phyloP scores from a whole-genome alignment of 1,140 invertebrate species.

The Drosophila tsacasi region DNA sequence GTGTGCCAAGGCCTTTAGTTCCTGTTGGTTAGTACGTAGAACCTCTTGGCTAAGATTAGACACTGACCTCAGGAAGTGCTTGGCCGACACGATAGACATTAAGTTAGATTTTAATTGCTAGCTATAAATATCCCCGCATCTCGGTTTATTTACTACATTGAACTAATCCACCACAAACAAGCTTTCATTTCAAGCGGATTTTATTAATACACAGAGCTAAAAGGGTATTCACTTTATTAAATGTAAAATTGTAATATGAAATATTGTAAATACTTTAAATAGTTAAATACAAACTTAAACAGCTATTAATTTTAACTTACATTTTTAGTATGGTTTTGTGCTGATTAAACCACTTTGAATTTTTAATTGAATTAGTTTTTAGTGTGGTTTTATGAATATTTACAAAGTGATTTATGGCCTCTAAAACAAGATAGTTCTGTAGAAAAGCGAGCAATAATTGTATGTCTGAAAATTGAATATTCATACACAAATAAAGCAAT shows the following conservation, averaged over 20 bases:
- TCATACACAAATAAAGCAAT: neutral
- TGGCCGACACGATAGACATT: constrained; percentile 42
- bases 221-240: neutral
- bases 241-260: neutral
- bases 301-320: neutral
- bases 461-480: neutral
- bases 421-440: neutral
- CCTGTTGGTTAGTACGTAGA: constrained; percentile 6
- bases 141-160: constrained; percentile 12
- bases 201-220: constrained; percentile 12
- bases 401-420: neutral
- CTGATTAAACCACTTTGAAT: neutral
- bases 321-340: neutral
- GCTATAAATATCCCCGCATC: constrained; percentile 49
- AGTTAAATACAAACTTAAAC: neutral
- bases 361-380: neutral
- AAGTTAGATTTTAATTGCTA: constrained; percentile 44
- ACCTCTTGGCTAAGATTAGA: constrained; percentile 27
- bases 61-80: constrained; percentile 55
- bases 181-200: constrained; percentile 33
- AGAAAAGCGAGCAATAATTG: neutral
- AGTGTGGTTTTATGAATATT: neutral
- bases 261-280: neutral
- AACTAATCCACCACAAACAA: constrained; percentile 35
- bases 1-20: constrained; percentile 41